A percentile compares a stretch with the other conserved stretches of the same genome.
Conservation (phyloP, 2,113 vertebrate species). For the Marmota flaviventris region DNA sequence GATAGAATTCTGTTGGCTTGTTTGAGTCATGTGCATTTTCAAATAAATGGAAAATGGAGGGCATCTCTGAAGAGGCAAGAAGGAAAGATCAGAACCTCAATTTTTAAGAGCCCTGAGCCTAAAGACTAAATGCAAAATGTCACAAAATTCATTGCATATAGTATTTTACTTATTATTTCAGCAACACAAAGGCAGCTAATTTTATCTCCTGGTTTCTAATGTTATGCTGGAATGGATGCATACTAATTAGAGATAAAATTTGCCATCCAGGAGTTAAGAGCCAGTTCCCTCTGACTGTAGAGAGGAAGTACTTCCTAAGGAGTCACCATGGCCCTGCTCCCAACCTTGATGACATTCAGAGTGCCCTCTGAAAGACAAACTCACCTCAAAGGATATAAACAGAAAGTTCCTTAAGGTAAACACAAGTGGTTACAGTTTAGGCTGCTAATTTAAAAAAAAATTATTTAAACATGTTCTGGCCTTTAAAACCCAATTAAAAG, state of each 20-base stretch:
- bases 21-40: conserved; percentile 48
- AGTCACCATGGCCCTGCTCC: too few relatives aligned
- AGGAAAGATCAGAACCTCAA: background rate
- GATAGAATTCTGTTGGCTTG: background rate
- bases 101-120: background rate
- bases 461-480: background rate
- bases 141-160: conserved; percentile 15
- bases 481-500: conserved; percentile 26
- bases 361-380: background rate
- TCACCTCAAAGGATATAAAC: background rate
- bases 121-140: conserved; percentile 4
- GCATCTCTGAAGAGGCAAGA: background rate
- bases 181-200: conserved; percentile 49
- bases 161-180: conserved; percentile 51
- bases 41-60: conserved; percentile 47
- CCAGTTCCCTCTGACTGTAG: background rate
- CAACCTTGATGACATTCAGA: too few relatives aligned
- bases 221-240: background rate
- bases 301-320: background rate
- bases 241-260: conserved; percentile 30
- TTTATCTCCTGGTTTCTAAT: conserved; percentile 60
- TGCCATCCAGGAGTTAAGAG: background rate
- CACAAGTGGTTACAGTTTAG: background rate
- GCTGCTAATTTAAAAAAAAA: background rate
- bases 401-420: background rate